Evolutionary conservation across 2,888 invertebrate genomes (phyloP).

Genomic region (Pristionchus exspectatus): DNA sequence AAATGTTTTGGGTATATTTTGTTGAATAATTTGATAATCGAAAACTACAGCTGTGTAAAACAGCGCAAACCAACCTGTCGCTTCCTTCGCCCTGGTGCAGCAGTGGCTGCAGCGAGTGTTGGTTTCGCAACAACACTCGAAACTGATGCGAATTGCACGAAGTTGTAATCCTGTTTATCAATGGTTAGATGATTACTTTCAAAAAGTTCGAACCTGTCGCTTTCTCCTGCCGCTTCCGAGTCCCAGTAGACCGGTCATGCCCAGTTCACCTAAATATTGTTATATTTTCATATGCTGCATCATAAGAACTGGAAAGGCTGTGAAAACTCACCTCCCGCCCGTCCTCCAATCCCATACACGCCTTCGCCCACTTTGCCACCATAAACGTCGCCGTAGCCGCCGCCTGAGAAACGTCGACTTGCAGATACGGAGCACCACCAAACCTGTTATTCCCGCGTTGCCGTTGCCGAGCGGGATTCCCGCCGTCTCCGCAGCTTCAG

Average conservation of each 20-base stretch:
- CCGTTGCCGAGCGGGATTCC: background rate
- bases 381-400: constrained; percentile 2
- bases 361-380: background rate
- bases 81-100: background rate
- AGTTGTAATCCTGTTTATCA: background rate
- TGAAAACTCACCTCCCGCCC: constrained; percentile 4
- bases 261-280: background rate
- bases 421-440: background rate
- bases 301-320: background rate
- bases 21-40: too few relatives aligned
- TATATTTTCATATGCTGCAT: too few relatives aligned
- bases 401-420: background rate
- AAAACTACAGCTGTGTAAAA: too few relatives aligned
- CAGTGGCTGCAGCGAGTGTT: background rate
- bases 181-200: background rate
- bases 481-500: background rate
- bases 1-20: too few relatives aligned
- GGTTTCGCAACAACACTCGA: background rate
- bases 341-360: background rate
- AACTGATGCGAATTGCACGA: background rate
- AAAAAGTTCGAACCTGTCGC: background rate
- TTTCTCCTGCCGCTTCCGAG: background rate
- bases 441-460: background rate
- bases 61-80: background rate
- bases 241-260: background rate